Base-by-base conservation (phyloP, 2,797 vertebrate genomes). In the Coilia nasus region DNA sequence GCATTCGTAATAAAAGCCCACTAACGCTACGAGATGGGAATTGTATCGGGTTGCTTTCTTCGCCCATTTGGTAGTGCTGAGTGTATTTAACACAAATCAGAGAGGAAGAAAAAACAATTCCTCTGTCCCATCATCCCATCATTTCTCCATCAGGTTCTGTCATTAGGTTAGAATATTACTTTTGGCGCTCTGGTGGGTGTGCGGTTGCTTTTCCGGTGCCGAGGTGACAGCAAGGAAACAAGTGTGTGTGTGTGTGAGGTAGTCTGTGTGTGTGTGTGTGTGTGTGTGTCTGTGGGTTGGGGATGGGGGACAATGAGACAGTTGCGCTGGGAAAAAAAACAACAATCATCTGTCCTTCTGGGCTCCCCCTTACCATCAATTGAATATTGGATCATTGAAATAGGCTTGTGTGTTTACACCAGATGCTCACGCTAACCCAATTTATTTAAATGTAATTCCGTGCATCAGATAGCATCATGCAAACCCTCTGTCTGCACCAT, bases 381-480 rank as follows among this genome's bases (percentile, higher is more conserved):
- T 78, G 41, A 19, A 87, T 86, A 78, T 92, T 86, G 84, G 82
- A 93, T 93, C 88, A 87, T 89, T 89, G 75, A 88, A 87, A 85
- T 88, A n/a, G 88, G 88, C 75, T 83, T 78, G 86, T 87, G 50
- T 86, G 90, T 92, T 91, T 92, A 90, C 87, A 88, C 83, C 90
- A 86, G 90, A 89, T 81, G 88, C 87, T 31, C 82, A 35, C 25
- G 28, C 86, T 89, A 89, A 88, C 83, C 84, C 85, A 83, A 87
- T 93, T 92, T 89, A 91, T 90, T 90, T 88, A 90, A 84, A 87
- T 86, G 87, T 91, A 89, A 92, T 93, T 92, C 91, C 84, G 88
- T 88, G 91, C 91, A 88, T 91, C 90, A 86, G 81, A 90, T 90
- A 89, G 62, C 75, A 89, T 91, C 91, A 90, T 60, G 81, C 87